Percentiles rank a stretch among this genome's conserved stretches.
phyloP scores from a whole-genome alignment of 37 sponge, comb jelly and placozoan species.

The Cladorhizidae sp. region DNA sequence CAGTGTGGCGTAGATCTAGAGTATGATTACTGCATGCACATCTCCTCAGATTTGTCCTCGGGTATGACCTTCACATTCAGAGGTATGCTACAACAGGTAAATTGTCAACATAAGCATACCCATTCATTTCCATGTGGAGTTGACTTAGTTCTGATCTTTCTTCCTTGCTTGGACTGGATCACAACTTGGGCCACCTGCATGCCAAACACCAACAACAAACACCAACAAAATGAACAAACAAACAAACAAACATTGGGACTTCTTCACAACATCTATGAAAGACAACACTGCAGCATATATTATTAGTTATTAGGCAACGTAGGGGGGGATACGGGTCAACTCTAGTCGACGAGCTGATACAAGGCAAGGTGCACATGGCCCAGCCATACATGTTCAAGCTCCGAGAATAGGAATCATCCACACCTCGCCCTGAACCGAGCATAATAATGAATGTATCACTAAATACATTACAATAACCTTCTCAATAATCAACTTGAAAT shows the following conservation, averaged over 20 bases:
- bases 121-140: conserved; percentile 66
- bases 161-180: conserved; percentile 77
- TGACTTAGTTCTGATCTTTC: conserved; percentile 51
- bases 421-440: no score
- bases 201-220: no score
- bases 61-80: no score
- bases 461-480: no score
- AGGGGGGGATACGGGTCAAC: neutral
- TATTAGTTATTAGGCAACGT: neutral
- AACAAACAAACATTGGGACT: neutral
- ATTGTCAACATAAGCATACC: conserved; percentile 52
- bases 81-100: no score
- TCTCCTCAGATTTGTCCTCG: no score
- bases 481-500: no score
- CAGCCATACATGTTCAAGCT: no score
- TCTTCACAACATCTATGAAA: neutral
- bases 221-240: neutral
- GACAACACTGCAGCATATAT: neutral
- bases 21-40: no score
- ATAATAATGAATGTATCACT: no score
- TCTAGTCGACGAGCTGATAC: neutral
- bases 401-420: no score
- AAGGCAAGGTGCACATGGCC: neutral
- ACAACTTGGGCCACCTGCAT: conserved; percentile 73
- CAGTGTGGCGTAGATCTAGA: no score